A percentile compares a stretch with the other conserved stretches of the same genome.
Evolutionary conservation across 2,113 vertebrate species (phyloP).

Genomic region (Odontesthes bonariensis): DNA sequence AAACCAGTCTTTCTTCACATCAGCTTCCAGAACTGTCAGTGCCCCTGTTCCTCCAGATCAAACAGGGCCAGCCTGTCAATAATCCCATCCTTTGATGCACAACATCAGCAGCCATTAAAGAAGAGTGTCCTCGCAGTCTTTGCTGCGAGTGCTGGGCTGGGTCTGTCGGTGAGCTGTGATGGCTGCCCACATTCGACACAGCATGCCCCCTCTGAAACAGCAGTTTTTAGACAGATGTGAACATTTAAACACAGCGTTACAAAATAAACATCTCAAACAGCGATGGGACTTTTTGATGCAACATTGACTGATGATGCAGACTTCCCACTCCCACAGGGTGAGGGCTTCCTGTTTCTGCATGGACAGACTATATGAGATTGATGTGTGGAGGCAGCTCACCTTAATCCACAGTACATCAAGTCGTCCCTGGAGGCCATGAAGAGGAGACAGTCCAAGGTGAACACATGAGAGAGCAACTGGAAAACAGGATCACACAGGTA

Average conservation of each 20-base stretch:
- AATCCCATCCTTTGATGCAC: slow-evolving; percentile 39
- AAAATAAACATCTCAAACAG: background rate
- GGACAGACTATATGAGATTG: slow-evolving; percentile 12
- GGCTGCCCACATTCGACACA: slow-evolving; percentile 88
- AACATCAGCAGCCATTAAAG: slow-evolving; percentile 62
- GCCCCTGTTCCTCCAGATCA: slow-evolving; percentile 11
- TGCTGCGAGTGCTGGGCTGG: slow-evolving; percentile 44
- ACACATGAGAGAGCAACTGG: slow-evolving; percentile 85
- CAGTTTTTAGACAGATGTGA: background rate
- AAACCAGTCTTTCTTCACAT: slow-evolving; percentile 7
- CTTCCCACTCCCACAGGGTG: background rate
- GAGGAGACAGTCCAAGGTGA: slow-evolving; percentile 87
- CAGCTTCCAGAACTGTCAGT: slow-evolving; percentile 3
- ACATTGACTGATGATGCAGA: slow-evolving; percentile 9
- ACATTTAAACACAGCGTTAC: background rate
- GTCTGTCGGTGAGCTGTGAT: slow-evolving; percentile 78
- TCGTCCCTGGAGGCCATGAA: slow-evolving; percentile 85
- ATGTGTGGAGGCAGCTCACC: slow-evolving; percentile 67
- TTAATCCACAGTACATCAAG: slow-evolving; percentile 85
- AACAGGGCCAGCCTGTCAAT: slow-evolving; percentile 66
- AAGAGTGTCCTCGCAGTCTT: slow-evolving; percentile 69
- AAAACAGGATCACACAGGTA: slow-evolving; percentile 35
- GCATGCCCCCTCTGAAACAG: slow-evolving; percentile 85
- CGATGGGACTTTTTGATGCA: background rate
- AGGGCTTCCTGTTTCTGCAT: slow-evolving; percentile 6